phyloP scores from a whole-genome alignment of 2,888 invertebrate genomes.

The Drosophila koepferae region DNA sequence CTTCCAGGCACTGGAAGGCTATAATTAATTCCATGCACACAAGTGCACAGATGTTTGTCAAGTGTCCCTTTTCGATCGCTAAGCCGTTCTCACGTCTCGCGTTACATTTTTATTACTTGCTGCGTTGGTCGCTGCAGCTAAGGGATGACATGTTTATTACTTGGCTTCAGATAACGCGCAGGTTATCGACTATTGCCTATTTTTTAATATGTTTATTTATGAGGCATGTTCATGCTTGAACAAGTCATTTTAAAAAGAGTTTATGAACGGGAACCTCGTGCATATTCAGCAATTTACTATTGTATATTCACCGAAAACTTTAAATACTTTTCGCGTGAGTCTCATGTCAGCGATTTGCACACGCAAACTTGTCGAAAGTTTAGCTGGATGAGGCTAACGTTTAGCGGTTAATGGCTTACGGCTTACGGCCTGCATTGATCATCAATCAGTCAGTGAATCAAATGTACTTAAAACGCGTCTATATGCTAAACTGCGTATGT shows the following conservation, averaged over 20 bases:
- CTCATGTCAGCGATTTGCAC: neutral
- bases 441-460: conserved; percentile 9
- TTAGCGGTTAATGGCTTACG: neutral
- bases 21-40: no score
- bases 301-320: neutral
- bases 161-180: no score
- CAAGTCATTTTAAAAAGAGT: neutral
- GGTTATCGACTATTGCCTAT: no score
- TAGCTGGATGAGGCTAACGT: neutral
- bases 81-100: no score
- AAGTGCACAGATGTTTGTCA: no score
- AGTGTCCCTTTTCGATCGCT: no score
- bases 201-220: no score
- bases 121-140: no score
- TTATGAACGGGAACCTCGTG: neutral
- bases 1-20: no score
- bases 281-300: neutral
- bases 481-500: conserved; percentile 25
- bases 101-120: no score
- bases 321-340: neutral
- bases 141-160: no score
- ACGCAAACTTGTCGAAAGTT: neutral
- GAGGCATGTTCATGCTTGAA: no score
- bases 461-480: conserved; percentile 1
- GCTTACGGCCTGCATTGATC: neutral